These are phyloP conservation scores for Hyperopisus bebe DNA, from an alignment of 2,113 vertebrate species.

Conservation along the genomic window DNA sequence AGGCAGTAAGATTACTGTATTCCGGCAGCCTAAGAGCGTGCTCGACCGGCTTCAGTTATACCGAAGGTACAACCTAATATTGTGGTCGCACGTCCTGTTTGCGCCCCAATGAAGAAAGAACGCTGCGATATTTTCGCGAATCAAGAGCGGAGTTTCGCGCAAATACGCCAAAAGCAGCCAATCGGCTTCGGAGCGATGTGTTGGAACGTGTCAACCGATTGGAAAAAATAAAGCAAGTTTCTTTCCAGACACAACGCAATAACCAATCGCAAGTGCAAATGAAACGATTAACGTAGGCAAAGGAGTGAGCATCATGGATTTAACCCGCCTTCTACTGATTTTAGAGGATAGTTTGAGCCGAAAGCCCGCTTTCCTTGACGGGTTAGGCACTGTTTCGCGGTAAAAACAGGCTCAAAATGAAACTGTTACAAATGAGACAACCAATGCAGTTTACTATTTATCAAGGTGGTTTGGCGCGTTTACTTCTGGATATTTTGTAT, in stretches of 20 bases:
- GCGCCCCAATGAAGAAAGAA: neutral
- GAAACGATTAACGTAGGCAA: neutral
- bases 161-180: neutral
- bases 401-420: neutral
- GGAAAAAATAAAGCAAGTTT: constrained; percentile 14
- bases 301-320: neutral
- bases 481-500: neutral
- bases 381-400: neutral
- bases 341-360: neutral
- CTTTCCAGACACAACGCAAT: neutral
- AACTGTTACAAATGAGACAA: neutral
- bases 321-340: neutral
- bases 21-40: constrained; percentile 24
- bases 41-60: constrained; percentile 26
- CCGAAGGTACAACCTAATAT: constrained; percentile 5
- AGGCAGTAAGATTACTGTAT: constrained; percentile 5
- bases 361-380: neutral
- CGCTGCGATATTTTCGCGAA: neutral
- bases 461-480: neutral
- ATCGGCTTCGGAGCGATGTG: neutral
- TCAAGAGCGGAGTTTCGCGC: neutral
- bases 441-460: neutral
- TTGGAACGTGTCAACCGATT: neutral
- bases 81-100: neutral
- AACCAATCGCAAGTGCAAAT: neutral